Evolutionary conservation across 2,888 invertebrate species (phyloP), one percentile per base, ranked within the genome.

Genomic region (Scelioninae gen. 1): DNA sequence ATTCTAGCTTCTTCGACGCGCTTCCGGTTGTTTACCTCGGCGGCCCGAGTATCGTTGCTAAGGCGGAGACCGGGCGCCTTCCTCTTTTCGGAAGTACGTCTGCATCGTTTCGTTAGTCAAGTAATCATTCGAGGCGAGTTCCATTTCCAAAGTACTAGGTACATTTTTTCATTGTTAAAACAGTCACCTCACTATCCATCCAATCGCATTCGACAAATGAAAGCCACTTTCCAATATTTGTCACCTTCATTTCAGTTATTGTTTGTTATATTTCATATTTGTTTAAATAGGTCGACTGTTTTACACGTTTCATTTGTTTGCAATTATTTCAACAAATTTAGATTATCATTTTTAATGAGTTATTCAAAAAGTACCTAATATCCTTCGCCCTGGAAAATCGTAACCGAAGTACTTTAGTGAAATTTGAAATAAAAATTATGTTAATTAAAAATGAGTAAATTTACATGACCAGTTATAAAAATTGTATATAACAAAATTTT

Each of bases 11-110:
- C 94, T 96, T 97, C 93, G 98, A 98, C 93, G 96, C 97, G 80
- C 94, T 98, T 84, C 95, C 96, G 87, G 96, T 97, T 88, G 95
- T 97, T 78, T 94, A 95, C 90, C 94, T 97, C 86, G 96, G 96
- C n/a, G 96, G 96, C 62, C 97, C 97, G 31, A 96, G 97, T 88
- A 96, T 98, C 90, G 98, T 98, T 86, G 97, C 98, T 83, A 98
- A 97, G 92, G 96, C 95, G 16, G 97, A 97, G 91, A 96, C 97
- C 31, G 95, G 96, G 66, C 93, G 94, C 82, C 95, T 97, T 88
- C 97, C 98, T 77, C 94, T 98, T 89, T 96, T 98, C 93, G 98
- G 98, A 95, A 97, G 98, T 98, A 96, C 92, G 96, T 92, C 86
- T 92, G 53, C 65, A 77, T 49, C 60, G 53, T 72, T 63, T 62